A percentile compares a stretch with the other conserved stretches of the same genome.
phyloP scores from a whole-genome alignment of 2,113 vertebrate species.

The Camelus bactrianus region DNA sequence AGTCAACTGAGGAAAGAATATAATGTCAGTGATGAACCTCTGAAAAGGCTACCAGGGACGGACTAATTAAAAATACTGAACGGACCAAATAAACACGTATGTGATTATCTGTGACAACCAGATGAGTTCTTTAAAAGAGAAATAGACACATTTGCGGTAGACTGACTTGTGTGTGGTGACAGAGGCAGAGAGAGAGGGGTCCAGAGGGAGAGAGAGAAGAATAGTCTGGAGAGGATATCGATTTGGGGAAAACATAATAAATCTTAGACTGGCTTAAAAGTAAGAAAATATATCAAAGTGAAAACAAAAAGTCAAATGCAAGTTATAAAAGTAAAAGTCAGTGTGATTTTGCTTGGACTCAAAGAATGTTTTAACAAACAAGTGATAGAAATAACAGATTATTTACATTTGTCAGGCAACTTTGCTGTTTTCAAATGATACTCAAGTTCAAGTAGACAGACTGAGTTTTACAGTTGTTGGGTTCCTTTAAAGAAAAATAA shows the following conservation, averaged over 20 bases:
- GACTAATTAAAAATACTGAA: slow-evolving; percentile 10
- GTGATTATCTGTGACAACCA: neutral
- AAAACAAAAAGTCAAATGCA: neutral
- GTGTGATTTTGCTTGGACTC: neutral
- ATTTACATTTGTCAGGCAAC: neutral
- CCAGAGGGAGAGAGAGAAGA: neutral
- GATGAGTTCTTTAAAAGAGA: neutral
- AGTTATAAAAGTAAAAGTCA: neutral
- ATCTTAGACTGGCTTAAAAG: slow-evolving; percentile 7
- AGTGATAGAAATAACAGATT: neutral
- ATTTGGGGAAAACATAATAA: slow-evolving; percentile 34
- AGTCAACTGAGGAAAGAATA: neutral
- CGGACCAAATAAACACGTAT: neutral
- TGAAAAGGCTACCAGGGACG: neutral
- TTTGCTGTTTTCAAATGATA: neutral
- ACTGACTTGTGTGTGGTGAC: neutral
- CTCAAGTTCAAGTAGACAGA: neutral
- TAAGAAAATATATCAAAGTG: neutral
- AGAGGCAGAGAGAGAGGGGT: neutral
- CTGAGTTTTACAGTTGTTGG: neutral
- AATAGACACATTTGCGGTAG: neutral
- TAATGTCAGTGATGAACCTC: neutral
- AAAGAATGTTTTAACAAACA: neutral
- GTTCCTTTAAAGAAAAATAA: neutral
- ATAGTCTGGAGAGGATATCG: neutral